Percentiles rank a stretch among this genome's conserved stretches.
Evolutionary conservation across 92 coral and sea anemone genomes (phyloP).

Genomic region (Porites evermanni): DNA sequence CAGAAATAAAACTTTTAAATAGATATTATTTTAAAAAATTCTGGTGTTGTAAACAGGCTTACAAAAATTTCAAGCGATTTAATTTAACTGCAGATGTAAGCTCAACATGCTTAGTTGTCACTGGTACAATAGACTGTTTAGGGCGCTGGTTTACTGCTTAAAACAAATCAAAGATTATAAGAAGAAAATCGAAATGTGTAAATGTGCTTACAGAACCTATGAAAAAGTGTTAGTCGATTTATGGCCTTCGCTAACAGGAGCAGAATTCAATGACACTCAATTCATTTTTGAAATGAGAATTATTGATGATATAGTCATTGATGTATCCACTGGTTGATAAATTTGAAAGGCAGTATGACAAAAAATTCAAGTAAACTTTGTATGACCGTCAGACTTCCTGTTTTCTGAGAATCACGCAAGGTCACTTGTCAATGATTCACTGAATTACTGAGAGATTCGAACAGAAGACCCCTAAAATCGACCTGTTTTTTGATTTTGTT

Average conservation of each 20-base stretch:
- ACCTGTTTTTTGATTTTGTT: no score
- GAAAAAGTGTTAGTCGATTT: conserved; percentile 10
- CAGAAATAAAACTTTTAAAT: background rate
- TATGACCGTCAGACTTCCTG: no score
- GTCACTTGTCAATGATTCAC: no score
- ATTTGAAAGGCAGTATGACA: background rate
- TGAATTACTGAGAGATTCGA: no score
- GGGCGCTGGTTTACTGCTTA: conserved; percentile 22
- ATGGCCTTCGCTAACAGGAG: background rate
- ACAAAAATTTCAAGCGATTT: conserved; percentile 12
- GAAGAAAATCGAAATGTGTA: conserved; percentile 9
- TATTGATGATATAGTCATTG: background rate
- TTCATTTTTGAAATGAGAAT: background rate
- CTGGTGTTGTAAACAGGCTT: conserved; percentile 21
- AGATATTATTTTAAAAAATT: background rate
- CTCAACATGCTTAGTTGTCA: background rate
- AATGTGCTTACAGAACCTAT: background rate
- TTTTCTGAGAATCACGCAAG: no score
- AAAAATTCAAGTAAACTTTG: no score
- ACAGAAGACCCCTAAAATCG: no score
- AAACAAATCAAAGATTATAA: conserved; percentile 4
- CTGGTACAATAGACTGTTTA: conserved; percentile 9
- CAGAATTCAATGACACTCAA: background rate
- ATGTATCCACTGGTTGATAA: conserved; percentile 4
- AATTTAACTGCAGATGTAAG: background rate